Evolutionary conservation across 1,140 invertebrate species (phyloP), one percentile per base, ranked within the genome.

Genomic region (Glomeris maerens): DNA sequence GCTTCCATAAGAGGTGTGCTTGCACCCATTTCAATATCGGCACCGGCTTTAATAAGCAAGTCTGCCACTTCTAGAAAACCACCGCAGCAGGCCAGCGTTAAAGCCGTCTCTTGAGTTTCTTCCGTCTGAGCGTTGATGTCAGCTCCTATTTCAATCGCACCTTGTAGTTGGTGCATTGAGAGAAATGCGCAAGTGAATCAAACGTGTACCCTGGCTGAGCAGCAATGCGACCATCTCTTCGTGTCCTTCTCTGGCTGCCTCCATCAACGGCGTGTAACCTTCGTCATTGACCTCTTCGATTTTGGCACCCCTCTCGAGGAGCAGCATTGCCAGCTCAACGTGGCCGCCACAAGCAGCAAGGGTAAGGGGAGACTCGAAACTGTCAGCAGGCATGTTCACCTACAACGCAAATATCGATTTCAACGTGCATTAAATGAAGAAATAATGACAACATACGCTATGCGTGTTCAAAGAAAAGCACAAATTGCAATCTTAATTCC

Each of bases 241-340:
- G 66, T 99, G 94, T 21, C 95, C 95, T 71, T 98, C 95, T 14
- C 95, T 73, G 0, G 92, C 89, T 48, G 93, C 94, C 74, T 98
- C 95, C 90, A 94, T 95, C 31, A 99, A 70, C n/a, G 94, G 93
- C 4, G 94, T 98, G 67, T 98, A 98, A n/a, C 94, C 93, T 72
- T 98, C 95, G 67, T 98, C 94, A 69, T 98, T 98, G 25, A 77
- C 93, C 72, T 98, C 95, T 69, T 99, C 95, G 57, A 98, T 92
- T 66, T 98, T 96, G 20, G 95, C 95, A 52, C 93, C 94, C 50
- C 92, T 74, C 64, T 98, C 93, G 51, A 98, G 83, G 27, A 98
- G 70, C 47, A 98, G 71, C 73, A 88, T 83, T 1, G 94, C 95
- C 52, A 98, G 70, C 65, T 98, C 93, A 27, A 95, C 89, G 67